phyloP scores from a whole-genome alignment of 2,888 invertebrate species.

The Electrophaes corylata region DNA sequence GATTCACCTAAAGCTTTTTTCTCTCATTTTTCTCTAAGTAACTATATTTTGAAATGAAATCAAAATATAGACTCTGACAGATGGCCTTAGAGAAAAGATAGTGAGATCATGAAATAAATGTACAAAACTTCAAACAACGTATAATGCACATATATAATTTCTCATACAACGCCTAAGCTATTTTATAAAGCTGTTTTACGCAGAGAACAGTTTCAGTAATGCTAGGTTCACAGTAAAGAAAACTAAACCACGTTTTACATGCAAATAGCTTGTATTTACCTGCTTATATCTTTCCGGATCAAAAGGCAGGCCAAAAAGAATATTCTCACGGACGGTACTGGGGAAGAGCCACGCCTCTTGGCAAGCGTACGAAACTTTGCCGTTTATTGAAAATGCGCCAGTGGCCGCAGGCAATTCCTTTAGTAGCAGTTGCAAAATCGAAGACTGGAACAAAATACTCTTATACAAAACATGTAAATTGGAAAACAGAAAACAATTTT shows the following conservation, averaged over 20 bases:
- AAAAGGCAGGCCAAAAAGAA: constrained; percentile 90
- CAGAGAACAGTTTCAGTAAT: constrained; percentile 11
- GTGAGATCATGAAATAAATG: not conserved
- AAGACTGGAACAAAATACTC: constrained; percentile 71
- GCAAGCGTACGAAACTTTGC: constrained; percentile 88
- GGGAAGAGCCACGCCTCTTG: constrained; percentile 95
- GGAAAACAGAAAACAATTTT: not conserved
- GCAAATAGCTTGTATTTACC: constrained; percentile 49
- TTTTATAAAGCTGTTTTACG: not conserved
- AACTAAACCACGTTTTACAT: constrained; percentile 11
- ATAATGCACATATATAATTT: not conserved
- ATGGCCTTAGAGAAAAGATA: too few species aligned
- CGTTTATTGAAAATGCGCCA: constrained; percentile 87
- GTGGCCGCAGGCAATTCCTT: constrained; percentile 87
- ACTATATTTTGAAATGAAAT: too few species aligned
- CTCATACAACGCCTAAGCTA: not conserved
- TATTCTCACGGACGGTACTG: constrained; percentile 91
- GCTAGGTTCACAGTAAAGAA: not conserved
- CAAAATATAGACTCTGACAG: too few species aligned
- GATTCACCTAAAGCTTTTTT: too few species aligned
- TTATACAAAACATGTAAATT: not conserved
- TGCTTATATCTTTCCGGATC: constrained; percentile 83
- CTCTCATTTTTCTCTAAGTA: too few species aligned
- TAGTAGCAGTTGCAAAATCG: constrained; percentile 87
- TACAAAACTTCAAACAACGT: not conserved